phyloP scores from a whole-genome alignment of 2,797 vertebrate species.

The Synanceia verrucosa region DNA sequence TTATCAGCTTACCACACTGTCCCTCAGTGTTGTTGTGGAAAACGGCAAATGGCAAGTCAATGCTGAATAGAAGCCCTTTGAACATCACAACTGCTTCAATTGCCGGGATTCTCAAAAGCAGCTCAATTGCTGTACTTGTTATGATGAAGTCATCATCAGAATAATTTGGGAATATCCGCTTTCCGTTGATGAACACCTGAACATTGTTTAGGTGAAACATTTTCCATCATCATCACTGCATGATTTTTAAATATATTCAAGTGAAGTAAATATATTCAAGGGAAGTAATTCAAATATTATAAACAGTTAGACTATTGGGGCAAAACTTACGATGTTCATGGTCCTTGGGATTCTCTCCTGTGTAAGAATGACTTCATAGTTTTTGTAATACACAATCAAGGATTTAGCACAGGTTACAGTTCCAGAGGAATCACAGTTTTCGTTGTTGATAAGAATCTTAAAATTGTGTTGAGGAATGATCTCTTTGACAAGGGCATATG shows the following conservation, averaged over 20 bases:
- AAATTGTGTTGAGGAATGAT: constrained; percentile 80
- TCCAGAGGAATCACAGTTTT: constrained; percentile 80
- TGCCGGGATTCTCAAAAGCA: constrained; percentile 80
- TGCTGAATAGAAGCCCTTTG: constrained; percentile 82
- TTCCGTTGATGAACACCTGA: constrained; percentile 86
- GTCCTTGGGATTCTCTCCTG: constrained; percentile 44
- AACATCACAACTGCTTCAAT: constrained; percentile 81
- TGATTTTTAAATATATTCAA: not conserved
- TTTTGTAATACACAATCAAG: constrained; percentile 85
- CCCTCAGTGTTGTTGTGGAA: constrained; percentile 92
- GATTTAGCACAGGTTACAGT: constrained; percentile 73
- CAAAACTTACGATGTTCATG: constrained; percentile 62
- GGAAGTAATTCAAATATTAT: not conserved
- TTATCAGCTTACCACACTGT: constrained; percentile 88
- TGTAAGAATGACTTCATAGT: constrained; percentile 80
- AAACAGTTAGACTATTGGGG: not conserved
- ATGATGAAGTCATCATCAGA: constrained; percentile 82
- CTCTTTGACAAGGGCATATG: constrained; percentile 91
- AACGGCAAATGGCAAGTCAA: constrained; percentile 81
- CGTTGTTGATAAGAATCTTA: constrained; percentile 86
- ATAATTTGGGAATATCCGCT: constrained; percentile 75
- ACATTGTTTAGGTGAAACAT: constrained; percentile 6
- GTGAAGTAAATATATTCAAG: not conserved
- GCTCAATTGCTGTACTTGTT: constrained; percentile 79
- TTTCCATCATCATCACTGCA: not conserved